Percentiles rank a stretch among this genome's conserved stretches.
Conservation (phyloP, 1,140 invertebrate genomes). For the Bombus balteatus region DNA sequence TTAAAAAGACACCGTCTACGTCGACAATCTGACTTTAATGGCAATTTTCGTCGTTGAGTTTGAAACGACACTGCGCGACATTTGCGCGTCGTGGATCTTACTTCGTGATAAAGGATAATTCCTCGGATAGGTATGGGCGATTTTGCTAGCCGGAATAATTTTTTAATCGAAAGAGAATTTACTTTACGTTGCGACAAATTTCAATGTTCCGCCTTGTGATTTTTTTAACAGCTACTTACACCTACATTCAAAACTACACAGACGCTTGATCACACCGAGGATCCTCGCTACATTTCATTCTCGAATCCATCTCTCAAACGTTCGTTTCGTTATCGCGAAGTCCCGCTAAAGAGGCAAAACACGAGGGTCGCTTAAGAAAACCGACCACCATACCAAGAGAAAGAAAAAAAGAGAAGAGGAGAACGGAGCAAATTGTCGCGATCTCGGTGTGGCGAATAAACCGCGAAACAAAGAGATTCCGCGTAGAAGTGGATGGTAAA, state of each 20-base stretch:
- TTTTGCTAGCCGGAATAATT: not conserved
- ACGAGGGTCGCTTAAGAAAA: not conserved
- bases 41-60: not conserved
- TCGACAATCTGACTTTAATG: slow-evolving; percentile 12
- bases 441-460: slow-evolving; percentile 33
- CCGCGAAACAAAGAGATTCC: slow-evolving; percentile 37
- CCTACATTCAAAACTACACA: rapidly evolving
- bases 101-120: not conserved
- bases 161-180: not conserved
- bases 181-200: no score
- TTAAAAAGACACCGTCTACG: slow-evolving; percentile 63
- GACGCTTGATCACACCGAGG: no score
- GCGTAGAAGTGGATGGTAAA: slow-evolving; percentile 17
- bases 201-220: no score
- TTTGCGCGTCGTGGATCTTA: not conserved
- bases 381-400: not conserved
- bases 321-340: no score
- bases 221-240: no score
- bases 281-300: no score
- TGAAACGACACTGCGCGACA: not conserved
- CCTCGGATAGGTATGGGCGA: not conserved
- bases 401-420: no score
- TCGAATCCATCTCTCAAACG: no score
- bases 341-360: not conserved
- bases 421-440: not conserved